These are phyloP conservation scores for Sylvia borin DNA, from an alignment of 2,797 vertebrate species.

Conservation along the genomic window DNA sequence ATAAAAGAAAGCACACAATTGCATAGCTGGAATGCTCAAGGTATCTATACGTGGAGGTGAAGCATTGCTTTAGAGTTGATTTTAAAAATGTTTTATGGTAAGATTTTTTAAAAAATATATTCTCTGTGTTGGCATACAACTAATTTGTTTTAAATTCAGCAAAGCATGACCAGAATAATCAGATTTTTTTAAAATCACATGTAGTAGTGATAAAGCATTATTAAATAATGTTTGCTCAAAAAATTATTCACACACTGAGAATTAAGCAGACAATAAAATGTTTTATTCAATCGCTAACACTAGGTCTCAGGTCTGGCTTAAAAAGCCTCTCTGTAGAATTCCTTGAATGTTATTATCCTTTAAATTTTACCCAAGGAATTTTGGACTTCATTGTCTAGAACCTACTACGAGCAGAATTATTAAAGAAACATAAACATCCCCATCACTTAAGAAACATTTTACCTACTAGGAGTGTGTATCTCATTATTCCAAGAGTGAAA, in stretches of 20 bases:
- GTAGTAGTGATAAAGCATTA: neutral
- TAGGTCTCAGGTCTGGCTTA: neutral
- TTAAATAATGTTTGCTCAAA: neutral
- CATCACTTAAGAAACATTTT: neutral
- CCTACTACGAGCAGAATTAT: neutral
- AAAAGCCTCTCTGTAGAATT: neutral
- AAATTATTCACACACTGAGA: neutral
- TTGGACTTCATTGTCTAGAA: neutral
- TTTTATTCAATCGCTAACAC: neutral
- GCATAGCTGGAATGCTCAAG: neutral
- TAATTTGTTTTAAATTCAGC: neutral
- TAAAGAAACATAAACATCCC: neutral
- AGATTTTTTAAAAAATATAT: neutral
- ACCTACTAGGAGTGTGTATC: neutral
- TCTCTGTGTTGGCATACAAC: neutral
- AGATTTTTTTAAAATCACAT: neutral
- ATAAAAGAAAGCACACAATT: neutral
- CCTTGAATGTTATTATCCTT: neutral
- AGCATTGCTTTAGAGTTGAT: neutral
- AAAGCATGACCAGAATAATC: neutral
- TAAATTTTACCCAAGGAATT: neutral
- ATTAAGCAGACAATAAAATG: neutral
- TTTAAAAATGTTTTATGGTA: neutral
- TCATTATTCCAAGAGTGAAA: neutral
- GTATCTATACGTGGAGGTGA: neutral